Base-by-base conservation (phyloP, 1,140 invertebrate species). In the Oscheius sp. region DNA sequence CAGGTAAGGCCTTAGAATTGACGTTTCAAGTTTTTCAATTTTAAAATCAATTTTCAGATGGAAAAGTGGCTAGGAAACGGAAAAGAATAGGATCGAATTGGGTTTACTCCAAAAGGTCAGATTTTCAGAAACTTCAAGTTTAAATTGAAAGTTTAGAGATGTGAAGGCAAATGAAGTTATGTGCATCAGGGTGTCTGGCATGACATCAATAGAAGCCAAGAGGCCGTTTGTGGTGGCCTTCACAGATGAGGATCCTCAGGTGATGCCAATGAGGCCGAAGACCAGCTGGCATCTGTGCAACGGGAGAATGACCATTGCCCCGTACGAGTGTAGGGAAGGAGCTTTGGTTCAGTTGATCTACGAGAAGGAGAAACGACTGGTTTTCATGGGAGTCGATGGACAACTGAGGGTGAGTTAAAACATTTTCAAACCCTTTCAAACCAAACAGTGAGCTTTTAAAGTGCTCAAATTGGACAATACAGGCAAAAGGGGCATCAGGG, bases 211-310 rank as follows among this genome's bases (percentile, higher is more conserved):
- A 23, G 15, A 15, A 7, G 15, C 49, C 15, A 55, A 55, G 49
- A 55, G 28, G 7, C 23, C 49, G 4, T 55, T 55, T 23, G 28
- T 23, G 7, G 49, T 23, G 7, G 49, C 49, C 49, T 55, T 55
- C 49, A 55, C 49, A 23, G 49, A 55, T 23, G 49, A 55, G 23
- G 49, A 55, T 55, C 49, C 49, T 13, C 49, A 55, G 49, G 49
- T 20, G 23, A 55, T 55, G 49, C 49, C 49, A 23, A 55, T 26
- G 7, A 7, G 49, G 23, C 49, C 49, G 49, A 55, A 55, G 49
- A 55, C 49, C 28, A 13, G 7, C 49, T 55, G 49, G 49, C 49
- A 55, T 23, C 49, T 55, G 7, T 55, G 49, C 49, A 55, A 55
- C 23, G 49, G 49, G 49, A 7, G 23, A 26, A 55, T 55, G 7